Evolutionary conservation across 1,140 invertebrate species (phyloP).

Genomic region (silkworm (Bombyx mori)): DNA sequence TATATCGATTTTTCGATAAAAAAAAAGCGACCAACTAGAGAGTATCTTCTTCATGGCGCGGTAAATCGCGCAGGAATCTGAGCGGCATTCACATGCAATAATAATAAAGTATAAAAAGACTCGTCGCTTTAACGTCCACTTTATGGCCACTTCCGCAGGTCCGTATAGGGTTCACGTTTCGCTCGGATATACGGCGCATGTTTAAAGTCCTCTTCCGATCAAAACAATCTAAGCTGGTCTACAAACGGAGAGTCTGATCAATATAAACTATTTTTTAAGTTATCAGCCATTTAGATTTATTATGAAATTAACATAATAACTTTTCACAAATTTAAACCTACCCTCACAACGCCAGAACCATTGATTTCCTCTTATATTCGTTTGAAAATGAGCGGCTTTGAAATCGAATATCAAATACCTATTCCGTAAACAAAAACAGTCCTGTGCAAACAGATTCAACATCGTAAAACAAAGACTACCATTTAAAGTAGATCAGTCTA

Average conservation of each 20-base stretch:
- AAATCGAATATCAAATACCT: no score
- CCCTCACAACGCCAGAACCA: no score
- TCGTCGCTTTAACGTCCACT: slow-evolving; percentile 63
- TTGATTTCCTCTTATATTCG: no score
- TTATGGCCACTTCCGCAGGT: slow-evolving; percentile 58
- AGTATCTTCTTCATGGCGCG: slow-evolving; percentile 34
- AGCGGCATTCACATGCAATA: slow-evolving; percentile 65
- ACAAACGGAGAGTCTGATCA: no score
- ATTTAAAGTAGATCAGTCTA: slow-evolving; percentile 49
- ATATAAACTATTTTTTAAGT: no score
- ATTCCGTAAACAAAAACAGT: slow-evolving; percentile 13
- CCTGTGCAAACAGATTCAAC: slow-evolving; percentile 40
- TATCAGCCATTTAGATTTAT: no score
- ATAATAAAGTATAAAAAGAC: slow-evolving; percentile 71
- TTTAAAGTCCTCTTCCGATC: slow-evolving; percentile 43
- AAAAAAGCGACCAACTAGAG: slow-evolving; percentile 36
- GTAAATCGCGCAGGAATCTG: slow-evolving; percentile 64
- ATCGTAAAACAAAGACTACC: slow-evolving; percentile 47
- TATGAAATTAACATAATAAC: no score
- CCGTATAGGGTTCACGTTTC: slow-evolving; percentile 49
- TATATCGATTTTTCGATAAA: slow-evolving; percentile 66
- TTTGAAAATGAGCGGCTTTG: no score
- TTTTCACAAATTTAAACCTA: no score
- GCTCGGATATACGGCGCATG: slow-evolving; percentile 45
- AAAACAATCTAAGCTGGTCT: not conserved